Percentiles rank a stretch among this genome's conserved stretches.
Conservation (phyloP, 2,888 invertebrate species). For the Himalopsyche tibetana region DNA sequence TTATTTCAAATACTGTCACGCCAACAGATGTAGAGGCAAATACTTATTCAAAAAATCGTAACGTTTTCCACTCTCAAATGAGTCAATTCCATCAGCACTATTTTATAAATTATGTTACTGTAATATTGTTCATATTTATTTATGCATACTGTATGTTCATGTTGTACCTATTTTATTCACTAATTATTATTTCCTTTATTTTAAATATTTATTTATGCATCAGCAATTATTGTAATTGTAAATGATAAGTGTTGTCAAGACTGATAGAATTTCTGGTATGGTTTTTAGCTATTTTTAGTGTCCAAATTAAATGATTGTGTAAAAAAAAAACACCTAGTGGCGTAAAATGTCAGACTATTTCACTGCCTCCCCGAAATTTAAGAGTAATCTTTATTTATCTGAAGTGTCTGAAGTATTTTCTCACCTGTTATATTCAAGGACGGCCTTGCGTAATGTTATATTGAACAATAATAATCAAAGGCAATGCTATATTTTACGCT, state of each 20-base stretch:
- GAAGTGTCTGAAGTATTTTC: slow-evolving; percentile 1
- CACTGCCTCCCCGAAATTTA: neutral
- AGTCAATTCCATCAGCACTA: slow-evolving; percentile 6
- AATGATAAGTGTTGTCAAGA: slow-evolving; percentile 65
- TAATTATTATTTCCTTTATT: slow-evolving; percentile 57
- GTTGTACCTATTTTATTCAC: slow-evolving; percentile 44
- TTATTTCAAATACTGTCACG: neutral
- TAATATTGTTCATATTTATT: slow-evolving; percentile 21
- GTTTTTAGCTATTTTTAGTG: slow-evolving; percentile 64
- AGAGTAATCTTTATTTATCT: neutral
- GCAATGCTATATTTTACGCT: slow-evolving; percentile 61
- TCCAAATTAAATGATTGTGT: slow-evolving; percentile 54
- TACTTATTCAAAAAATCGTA: neutral
- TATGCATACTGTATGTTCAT: slow-evolving; percentile 9
- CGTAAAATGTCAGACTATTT: slow-evolving; percentile 46
- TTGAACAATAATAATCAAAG: slow-evolving; percentile 54
- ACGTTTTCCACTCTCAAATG: neutral
- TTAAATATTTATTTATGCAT: slow-evolving; percentile 57
- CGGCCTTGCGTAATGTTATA: slow-evolving; percentile 13
- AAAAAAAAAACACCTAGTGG: neutral
- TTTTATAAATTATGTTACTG: slow-evolving; percentile 14
- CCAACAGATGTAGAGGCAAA: neutral
- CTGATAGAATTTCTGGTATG: slow-evolving; percentile 65
- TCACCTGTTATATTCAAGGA: slow-evolving; percentile 1
- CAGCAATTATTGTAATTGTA: slow-evolving; percentile 58